These are phyloP conservation scores for Poeciliopsis presidionis DNA, from an alignment of 2,797 vertebrate species.

Conservation along the genomic window DNA sequence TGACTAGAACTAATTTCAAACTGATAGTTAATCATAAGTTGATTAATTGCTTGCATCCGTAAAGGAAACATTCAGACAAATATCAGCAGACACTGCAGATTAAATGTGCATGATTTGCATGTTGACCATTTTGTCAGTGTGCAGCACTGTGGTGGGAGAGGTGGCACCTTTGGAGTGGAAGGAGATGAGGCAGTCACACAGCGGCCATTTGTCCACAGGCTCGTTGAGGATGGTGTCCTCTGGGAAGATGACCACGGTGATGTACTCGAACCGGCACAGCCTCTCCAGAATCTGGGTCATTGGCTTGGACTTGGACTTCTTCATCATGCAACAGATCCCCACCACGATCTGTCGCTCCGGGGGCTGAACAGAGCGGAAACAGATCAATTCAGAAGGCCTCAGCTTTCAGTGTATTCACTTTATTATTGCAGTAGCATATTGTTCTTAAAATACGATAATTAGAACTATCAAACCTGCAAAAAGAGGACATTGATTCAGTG, in stretches of 20 bases:
- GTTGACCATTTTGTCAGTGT: background rate
- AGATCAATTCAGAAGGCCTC: background rate
- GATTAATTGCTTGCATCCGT: no score
- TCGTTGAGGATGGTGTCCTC: conserved; percentile 97
- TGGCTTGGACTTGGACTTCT: conserved; percentile 99
- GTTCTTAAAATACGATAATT: background rate
- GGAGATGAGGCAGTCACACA: conserved; percentile 97
- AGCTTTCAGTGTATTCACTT: background rate
- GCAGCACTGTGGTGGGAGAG: background rate
- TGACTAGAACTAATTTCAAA: no score
- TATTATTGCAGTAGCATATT: background rate
- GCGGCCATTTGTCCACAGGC: conserved; percentile 95
- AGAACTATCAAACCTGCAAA: background rate
- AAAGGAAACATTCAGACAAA: background rate
- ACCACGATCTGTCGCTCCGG: conserved; percentile 95
- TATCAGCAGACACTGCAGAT: background rate
- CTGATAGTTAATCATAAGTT: no score
- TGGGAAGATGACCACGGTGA: conserved; percentile 97
- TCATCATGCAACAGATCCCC: conserved; percentile 99
- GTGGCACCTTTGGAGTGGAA: conserved; percentile 97
- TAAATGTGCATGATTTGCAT: background rate
- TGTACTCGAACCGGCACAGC: conserved; percentile 96
- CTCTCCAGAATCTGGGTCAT: conserved; percentile 99
- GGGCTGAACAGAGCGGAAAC: conserved; percentile 77
- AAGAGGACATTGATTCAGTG: background rate